Base-by-base conservation (phyloP, 2,888 invertebrate genomes). In the Drosophila picticornis region DNA sequence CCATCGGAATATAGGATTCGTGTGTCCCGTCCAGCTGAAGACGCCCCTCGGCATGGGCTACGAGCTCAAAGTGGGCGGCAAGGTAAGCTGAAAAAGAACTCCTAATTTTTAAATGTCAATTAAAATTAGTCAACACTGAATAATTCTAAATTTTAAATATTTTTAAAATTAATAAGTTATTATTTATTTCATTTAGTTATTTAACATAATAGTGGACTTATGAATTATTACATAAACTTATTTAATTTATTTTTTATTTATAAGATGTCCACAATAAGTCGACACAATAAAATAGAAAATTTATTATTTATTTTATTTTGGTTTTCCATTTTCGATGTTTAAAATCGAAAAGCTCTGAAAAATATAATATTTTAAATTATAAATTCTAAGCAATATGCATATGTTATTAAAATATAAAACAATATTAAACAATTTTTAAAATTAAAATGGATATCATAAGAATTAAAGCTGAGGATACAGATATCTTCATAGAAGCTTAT, bases 1-100 rank as follows among this genome's bases (percentile, higher is more conserved):
- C 0, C 93, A 93, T 85, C 88, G 96, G 77, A 96, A 97, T 92
- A 96, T 95, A 87, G 97, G 97, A 22, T 98, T 98, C 93, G 96
- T 97, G 0, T 98, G 98, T 92, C 98, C 98, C 0, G 94, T 96
- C 32, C 97, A 98, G 86, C 96, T 98, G 87, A 96, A 96, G 92
- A 96, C 97, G 58, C 97, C 97, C 0, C 95, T 96, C 78, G 95
- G 94, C 73, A 94, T 96, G 90, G 97, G 97, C 83, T 98, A 98
- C 92, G 95, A 96, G 40, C 94, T 98, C 43, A 96, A 96, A 94
- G 97, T 97, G 72, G 97, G 96, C 10, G 95, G 96, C 77, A 96
- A 96, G 93, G 94, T 96, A 57, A 90, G 46, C 4, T 9, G 7
- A 4, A 1, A 46, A 22, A 7, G 2, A n/a, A 40, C n/a, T n/a